These are phyloP conservation scores for Thunnus albacares DNA, from an alignment of 2,797 vertebrate genomes.

Conservation along the genomic window DNA sequence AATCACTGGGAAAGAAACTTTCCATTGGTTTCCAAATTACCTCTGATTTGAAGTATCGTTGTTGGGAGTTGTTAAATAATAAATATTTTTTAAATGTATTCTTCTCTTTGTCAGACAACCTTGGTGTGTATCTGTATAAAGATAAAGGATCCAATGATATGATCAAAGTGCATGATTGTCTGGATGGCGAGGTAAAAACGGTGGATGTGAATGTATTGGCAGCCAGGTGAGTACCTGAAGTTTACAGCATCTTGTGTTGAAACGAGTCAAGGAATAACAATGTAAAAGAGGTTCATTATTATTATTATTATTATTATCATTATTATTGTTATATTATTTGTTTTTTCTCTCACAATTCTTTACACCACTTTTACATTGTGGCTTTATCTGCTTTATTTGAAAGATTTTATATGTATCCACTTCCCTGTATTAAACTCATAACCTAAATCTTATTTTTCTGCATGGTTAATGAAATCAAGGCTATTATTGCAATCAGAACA, in stretches of 20 bases:
- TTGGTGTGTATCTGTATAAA: conserved; percentile 50
- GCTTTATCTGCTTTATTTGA: not conserved
- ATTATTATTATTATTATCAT: too few relatives aligned
- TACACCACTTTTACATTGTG: not conserved
- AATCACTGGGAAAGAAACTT: not conserved
- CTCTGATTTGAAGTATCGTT: not conserved
- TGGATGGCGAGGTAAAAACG: conserved; percentile 16
- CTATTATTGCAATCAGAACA: too few relatives aligned
- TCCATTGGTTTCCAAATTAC: rapidly evolving
- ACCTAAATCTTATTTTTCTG: not conserved
- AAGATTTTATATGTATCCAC: not conserved
- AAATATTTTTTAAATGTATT: not conserved
- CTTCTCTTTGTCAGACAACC: conserved; percentile 64
- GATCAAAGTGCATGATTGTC: conserved; percentile 31
- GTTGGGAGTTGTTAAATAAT: not conserved
- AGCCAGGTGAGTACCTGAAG: conserved; percentile 59
- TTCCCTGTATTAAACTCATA: not conserved
- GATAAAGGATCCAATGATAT: rapidly evolving
- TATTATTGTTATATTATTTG: too few relatives aligned
- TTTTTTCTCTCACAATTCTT: too few relatives aligned
- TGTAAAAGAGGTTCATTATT: not conserved
- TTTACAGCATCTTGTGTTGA: not conserved
- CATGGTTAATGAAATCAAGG: not conserved
- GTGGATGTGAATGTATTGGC: conserved; percentile 69
- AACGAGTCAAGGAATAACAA: not conserved